phyloP scores from a whole-genome alignment of 2,113 vertebrate genomes.

The Mixornis gularis region DNA sequence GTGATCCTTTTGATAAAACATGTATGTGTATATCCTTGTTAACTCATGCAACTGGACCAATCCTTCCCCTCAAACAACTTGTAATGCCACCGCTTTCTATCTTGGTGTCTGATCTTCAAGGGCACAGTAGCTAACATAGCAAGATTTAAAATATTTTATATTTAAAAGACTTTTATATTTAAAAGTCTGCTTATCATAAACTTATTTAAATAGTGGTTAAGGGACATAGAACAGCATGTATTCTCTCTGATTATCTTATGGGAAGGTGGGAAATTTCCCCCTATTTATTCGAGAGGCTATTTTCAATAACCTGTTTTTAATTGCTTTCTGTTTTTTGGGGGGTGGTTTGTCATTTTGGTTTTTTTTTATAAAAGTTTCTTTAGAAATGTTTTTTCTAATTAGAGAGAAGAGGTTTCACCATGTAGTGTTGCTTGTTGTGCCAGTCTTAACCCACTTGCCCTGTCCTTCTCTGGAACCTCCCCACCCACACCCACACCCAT shows the following conservation, averaged over 20 bases:
- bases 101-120: background rate
- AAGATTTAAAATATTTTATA: background rate
- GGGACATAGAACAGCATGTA: background rate
- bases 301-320: background rate
- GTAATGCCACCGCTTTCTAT: background rate
- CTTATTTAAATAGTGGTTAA: background rate
- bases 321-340: background rate
- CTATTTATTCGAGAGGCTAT: background rate
- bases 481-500: constrained; percentile 47
- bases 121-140: background rate
- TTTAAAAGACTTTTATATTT: background rate
- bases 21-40: background rate
- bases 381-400: background rate
- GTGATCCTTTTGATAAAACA: background rate
- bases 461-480: constrained; percentile 15
- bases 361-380: background rate
- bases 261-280: background rate
- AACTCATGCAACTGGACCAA: background rate
- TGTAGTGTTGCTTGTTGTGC: background rate
- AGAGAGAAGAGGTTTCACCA: background rate
- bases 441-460: background rate
- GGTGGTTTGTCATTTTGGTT: background rate
- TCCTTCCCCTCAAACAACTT: background rate
- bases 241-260: background rate
- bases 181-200: background rate